phyloP scores from a whole-genome alignment of 1,140 invertebrate genomes.

The Ceratina australensis region DNA sequence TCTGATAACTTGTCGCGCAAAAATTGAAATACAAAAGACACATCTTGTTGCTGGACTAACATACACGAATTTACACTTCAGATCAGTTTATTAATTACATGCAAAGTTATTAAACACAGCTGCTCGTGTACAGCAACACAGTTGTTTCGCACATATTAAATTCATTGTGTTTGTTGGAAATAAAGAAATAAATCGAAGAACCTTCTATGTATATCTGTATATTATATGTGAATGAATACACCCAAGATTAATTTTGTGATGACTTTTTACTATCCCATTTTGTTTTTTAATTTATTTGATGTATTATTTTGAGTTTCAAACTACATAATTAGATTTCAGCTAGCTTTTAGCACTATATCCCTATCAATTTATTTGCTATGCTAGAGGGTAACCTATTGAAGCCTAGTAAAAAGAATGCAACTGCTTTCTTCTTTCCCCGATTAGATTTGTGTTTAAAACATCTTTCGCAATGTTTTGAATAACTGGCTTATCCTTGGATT shows the following conservation, averaged over 20 bases:
- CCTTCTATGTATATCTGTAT: constrained; percentile 1
- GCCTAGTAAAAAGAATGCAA: too few species aligned
- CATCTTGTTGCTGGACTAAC: constrained; percentile 43
- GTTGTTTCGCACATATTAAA: constrained; percentile 48
- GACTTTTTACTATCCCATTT: neutral
- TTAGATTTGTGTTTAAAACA: too few species aligned
- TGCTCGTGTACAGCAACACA: constrained; percentile 32
- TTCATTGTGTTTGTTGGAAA: constrained; percentile 58
- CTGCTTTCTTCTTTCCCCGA: too few species aligned
- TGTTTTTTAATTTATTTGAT: neutral
- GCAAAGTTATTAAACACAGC: constrained; percentile 15
- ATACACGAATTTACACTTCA: constrained; percentile 33
- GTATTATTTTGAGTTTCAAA: neutral
- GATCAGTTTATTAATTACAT: constrained; percentile 26
- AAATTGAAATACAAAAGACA: constrained; percentile 25
- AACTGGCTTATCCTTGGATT: too few species aligned
- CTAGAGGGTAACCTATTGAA: too few species aligned
- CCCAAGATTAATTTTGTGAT: neutral
- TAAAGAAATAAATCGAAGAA: constrained; percentile 57
- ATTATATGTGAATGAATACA: neutral
- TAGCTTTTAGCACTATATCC: neutral
- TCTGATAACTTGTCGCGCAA: constrained; percentile 54
- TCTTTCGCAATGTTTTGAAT: too few species aligned
- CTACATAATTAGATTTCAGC: neutral
- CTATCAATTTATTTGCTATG: neutral